Percentiles rank a stretch among this genome's conserved stretches.
These are phyloP conservation scores for Drosophila buzzatii DNA, from an alignment of 2,888 invertebrate species.

Conservation along the genomic window DNA sequence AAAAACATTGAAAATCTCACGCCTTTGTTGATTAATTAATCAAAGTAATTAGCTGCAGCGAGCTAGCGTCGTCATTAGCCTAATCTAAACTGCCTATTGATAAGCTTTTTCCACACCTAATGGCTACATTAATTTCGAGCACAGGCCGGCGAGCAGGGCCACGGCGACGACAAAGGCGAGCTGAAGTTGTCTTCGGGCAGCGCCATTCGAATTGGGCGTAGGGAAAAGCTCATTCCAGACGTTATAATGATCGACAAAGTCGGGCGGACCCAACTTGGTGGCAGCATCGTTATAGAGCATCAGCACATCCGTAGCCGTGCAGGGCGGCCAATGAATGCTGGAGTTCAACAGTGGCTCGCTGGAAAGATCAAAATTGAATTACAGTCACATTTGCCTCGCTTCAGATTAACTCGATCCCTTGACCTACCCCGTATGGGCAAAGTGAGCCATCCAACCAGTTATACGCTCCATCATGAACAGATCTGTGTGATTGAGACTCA, in stretches of 20 bases:
- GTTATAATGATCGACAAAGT: conserved; percentile 54
- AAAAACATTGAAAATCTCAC: conserved; percentile 66
- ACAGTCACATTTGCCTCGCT: too few relatives aligned
- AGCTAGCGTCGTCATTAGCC: conserved; percentile 69
- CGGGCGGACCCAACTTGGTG: conserved; percentile 42
- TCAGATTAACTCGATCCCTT: background rate
- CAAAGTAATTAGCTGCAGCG: conserved; percentile 71
- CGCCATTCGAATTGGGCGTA: conserved; percentile 4
- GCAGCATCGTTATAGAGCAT: conserved; percentile 64
- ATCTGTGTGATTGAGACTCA: conserved; percentile 81
- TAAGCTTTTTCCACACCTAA: conserved; percentile 79
- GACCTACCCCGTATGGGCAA: conserved; percentile 81
- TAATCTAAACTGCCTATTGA: conserved; percentile 81
- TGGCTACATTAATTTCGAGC: conserved; percentile 73
- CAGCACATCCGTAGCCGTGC: conserved; percentile 24
- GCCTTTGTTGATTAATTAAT: conserved; percentile 82
- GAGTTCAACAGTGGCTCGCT: conserved; percentile 27
- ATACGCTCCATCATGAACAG: conserved; percentile 84
- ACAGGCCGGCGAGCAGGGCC: conserved; percentile 26
- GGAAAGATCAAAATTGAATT: background rate
- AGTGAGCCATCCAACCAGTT: conserved; percentile 84
- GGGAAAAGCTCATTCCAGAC: conserved; percentile 78
- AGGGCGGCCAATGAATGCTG: conserved; percentile 57
- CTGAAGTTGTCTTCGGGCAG: conserved; percentile 16
- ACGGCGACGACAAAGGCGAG: conserved; percentile 23